Evolutionary conservation across 37 sponge, comb jelly and placozoan genomes (phyloP).

Genomic region (Cladorhizidae sp.): DNA sequence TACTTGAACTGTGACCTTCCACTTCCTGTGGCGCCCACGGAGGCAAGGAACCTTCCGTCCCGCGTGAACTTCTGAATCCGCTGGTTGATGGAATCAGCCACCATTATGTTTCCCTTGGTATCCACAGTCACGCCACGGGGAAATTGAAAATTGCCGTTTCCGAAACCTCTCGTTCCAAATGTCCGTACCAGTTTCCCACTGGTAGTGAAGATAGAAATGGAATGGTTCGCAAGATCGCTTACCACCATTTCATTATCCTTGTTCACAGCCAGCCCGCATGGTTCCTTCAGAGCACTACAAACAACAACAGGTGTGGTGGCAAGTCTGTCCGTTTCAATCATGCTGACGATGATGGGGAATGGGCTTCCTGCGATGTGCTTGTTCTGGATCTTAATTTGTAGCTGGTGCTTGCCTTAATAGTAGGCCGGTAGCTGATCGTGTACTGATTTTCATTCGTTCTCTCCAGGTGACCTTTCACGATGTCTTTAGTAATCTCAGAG

Average conservation of each 20-base stretch:
- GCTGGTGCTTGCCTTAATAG: slow-evolving; percentile 1
- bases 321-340: not conserved
- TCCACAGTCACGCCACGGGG: slow-evolving; percentile 51
- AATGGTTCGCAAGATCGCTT: slow-evolving; percentile 1
- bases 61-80: slow-evolving; percentile 48
- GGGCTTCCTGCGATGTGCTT: slow-evolving; percentile 47
- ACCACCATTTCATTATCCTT: slow-evolving; percentile 29
- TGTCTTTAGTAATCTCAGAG: not conserved
- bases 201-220: slow-evolving; percentile 21
- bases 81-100: slow-evolving; percentile 32
- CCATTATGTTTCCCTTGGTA: slow-evolving; percentile 33
- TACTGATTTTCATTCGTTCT: not conserved
- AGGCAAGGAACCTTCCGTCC: slow-evolving; percentile 21
- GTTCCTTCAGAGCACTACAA: slow-evolving; percentile 8
- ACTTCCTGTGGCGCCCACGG: slow-evolving; percentile 34
- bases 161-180: slow-evolving; percentile 35
- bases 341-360: slow-evolving; percentile 19
- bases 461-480: not conserved
- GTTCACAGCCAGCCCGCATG: slow-evolving; percentile 28
- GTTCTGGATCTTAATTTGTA: slow-evolving; percentile 19
- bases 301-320: not conserved
- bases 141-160: slow-evolving; percentile 3
- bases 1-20: slow-evolving; percentile 24
- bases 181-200: slow-evolving; percentile 10
- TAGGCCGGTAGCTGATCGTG: slow-evolving; percentile 24